Evolutionary conservation across 2,113 vertebrate species (phyloP).

Genomic region (Tetrax tetrax): DNA sequence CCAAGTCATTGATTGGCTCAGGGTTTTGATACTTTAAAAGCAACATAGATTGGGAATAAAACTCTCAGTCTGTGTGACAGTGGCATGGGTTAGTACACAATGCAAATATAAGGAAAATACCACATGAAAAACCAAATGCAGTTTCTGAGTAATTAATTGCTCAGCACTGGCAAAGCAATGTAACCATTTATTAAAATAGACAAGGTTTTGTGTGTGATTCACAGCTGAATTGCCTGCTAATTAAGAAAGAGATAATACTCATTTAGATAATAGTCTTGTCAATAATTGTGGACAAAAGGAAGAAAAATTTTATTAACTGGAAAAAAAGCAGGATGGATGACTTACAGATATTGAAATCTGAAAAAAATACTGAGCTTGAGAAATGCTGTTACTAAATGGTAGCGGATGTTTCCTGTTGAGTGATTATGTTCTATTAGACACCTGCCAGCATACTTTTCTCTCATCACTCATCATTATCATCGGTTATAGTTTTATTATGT

Average conservation of each 20-base stretch:
- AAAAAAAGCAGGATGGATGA: background rate
- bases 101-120: background rate
- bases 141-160: constrained; percentile 52
- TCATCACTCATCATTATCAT: background rate
- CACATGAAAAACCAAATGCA: background rate
- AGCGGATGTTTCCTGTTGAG: background rate
- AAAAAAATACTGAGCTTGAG: background rate
- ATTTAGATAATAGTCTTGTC: constrained; percentile 36
- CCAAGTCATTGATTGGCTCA: background rate
- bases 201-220: constrained; percentile 26
- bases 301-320: constrained; percentile 28
- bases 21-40: background rate
- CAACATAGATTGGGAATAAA: background rate
- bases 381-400: background rate
- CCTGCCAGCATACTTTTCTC: background rate
- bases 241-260: constrained; percentile 40
- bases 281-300: constrained; percentile 43
- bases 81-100: background rate
- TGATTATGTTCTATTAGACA: background rate
- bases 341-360: constrained; percentile 9
- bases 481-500: background rate
- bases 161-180: constrained; percentile 7
- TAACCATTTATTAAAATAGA: constrained; percentile 60
- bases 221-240: constrained; percentile 53
- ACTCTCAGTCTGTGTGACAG: background rate